Evolutionary conservation across 2,888 invertebrate genomes (phyloP).

Genomic region (Callyntrura sp.): DNA sequence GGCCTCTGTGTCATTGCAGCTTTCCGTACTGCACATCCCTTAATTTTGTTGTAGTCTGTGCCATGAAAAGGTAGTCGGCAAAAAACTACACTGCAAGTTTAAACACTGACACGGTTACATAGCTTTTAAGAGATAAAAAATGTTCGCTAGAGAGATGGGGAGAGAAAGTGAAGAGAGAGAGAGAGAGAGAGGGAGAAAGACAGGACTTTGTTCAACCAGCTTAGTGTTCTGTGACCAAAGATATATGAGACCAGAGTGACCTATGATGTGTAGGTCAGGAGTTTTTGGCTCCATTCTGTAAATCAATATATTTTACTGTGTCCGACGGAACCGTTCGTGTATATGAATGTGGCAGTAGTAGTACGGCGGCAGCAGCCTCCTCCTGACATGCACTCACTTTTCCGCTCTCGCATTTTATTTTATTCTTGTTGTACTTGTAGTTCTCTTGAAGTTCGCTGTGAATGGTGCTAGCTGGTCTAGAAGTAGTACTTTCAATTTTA

Average conservation of each 20-base stretch:
- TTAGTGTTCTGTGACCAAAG: slow-evolving; percentile 56
- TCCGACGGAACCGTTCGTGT: background rate
- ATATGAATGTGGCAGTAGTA: background rate
- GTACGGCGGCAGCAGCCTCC: too few species aligned
- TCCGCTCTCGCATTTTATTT: slow-evolving; percentile 12
- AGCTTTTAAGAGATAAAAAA: background rate
- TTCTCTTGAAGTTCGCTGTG: background rate
- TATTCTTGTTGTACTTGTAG: background rate
- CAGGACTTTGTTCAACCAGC: background rate
- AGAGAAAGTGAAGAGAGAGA: too few species aligned
- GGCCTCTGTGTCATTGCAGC: background rate
- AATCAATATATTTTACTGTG: slow-evolving; percentile 28
- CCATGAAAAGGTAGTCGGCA: background rate
- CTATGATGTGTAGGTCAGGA: slow-evolving; percentile 69
- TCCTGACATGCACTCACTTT: background rate
- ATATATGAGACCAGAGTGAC: slow-evolving; percentile 64
- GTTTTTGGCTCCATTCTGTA: slow-evolving; percentile 48
- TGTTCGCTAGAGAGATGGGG: background rate
- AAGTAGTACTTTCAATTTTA: too few species aligned
- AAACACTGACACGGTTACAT: background rate
- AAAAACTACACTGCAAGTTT: background rate
- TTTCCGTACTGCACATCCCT: background rate
- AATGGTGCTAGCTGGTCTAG: too few species aligned
- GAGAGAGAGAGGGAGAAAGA: too few species aligned
- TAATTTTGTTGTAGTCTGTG: background rate